phyloP scores from a whole-genome alignment of 2,888 invertebrate species.

The Drosophila suboccidentalis region DNA sequence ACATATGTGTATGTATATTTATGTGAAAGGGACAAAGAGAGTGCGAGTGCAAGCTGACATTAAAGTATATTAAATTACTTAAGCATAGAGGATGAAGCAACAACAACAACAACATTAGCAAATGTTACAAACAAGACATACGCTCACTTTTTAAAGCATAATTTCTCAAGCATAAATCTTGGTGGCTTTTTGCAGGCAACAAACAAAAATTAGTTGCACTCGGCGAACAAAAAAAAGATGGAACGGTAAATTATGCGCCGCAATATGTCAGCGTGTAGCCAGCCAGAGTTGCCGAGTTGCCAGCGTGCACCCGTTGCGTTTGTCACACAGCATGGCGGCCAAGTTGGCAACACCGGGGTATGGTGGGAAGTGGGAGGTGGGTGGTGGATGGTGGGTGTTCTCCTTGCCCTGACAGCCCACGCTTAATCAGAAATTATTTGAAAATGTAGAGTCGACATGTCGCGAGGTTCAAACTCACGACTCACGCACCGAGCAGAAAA shows the following conservation, averaged over 20 bases:
- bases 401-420: slow-evolving; percentile 29
- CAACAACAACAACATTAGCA: slow-evolving; percentile 31
- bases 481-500: slow-evolving; percentile 61
- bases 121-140: slow-evolving; percentile 51
- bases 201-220: slow-evolving; percentile 81
- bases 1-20: slow-evolving; percentile 20
- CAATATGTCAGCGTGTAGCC: slow-evolving; percentile 78
- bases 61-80: slow-evolving; percentile 80
- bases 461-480: slow-evolving; percentile 58
- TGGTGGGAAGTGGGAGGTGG: neutral
- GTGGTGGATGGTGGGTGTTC: neutral
- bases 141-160: slow-evolving; percentile 79
- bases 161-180: slow-evolving; percentile 75
- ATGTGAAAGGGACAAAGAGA: neutral
- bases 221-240: slow-evolving; percentile 46
- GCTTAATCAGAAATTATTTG: slow-evolving; percentile 80
- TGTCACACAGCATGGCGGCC: slow-evolving; percentile 76
- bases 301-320: slow-evolving; percentile 73
- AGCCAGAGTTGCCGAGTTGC: slow-evolving; percentile 66
- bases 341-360: slow-evolving; percentile 12
- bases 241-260: slow-evolving; percentile 79
- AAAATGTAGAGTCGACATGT: slow-evolving; percentile 79
- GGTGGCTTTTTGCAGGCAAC: slow-evolving; percentile 69
- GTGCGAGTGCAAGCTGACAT: slow-evolving; percentile 54
- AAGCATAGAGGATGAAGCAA: slow-evolving; percentile 43